These are phyloP conservation scores for Drosophila sechellia DNA, from an alignment of 1,140 invertebrate species.

Conservation along the genomic window DNA sequence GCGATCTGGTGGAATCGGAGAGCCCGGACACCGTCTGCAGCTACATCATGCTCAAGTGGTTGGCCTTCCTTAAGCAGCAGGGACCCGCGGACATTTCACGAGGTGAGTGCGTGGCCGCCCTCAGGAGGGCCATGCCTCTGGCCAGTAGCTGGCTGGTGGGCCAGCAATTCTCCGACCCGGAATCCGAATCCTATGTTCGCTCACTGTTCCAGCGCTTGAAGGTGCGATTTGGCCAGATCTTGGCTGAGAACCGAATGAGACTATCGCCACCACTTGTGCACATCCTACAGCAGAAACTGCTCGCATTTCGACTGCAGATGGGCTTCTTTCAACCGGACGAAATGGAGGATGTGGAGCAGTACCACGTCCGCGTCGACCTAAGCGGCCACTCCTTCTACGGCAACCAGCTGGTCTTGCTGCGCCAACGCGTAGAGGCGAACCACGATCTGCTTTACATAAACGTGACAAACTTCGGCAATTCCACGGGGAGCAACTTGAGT, in stretches of 20 bases:
- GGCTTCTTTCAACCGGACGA: conserved; percentile 62
- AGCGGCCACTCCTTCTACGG: conserved; percentile 69
- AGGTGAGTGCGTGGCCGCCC: conserved; percentile 68
- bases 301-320: conserved; percentile 61
- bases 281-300: conserved; percentile 59
- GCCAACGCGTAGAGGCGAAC: conserved; percentile 59
- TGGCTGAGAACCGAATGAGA: conserved; percentile 65
- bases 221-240: conserved; percentile 52
- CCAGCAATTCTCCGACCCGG: conserved; percentile 51
- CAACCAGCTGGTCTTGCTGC: conserved; percentile 67
- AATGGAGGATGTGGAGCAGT: conserved; percentile 44
- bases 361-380: conserved; percentile 55
- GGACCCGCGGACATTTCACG: conserved; percentile 72
- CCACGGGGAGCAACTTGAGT: conserved; percentile 27
- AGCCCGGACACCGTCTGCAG: conserved; percentile 64
- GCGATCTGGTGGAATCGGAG: conserved; percentile 51
- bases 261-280: conserved; percentile 60
- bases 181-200: conserved; percentile 30
- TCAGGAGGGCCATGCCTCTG: conserved; percentile 74
- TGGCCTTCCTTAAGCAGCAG: conserved; percentile 69
- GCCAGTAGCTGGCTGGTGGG: conserved; percentile 73
- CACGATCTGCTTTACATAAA: conserved; percentile 42
- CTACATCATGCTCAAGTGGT: conserved; percentile 74
- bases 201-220: conserved; percentile 53
- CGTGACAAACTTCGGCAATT: not conserved